Evolutionary conservation across 2,113 vertebrate species (phyloP).

Genomic region (Taxidea taxus): DNA sequence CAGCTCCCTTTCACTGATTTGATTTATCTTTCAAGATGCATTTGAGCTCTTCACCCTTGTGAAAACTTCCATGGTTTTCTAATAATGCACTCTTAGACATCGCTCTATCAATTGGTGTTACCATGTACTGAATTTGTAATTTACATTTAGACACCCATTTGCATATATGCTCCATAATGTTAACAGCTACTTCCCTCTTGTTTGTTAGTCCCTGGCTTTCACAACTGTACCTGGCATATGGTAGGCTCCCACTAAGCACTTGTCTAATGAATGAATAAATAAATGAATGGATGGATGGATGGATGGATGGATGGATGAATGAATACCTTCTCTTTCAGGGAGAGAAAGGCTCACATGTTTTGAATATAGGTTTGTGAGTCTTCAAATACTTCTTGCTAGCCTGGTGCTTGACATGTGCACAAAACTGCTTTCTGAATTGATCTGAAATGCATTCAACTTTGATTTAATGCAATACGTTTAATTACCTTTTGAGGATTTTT

Average conservation of each 20-base stretch:
- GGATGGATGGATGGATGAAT: background rate
- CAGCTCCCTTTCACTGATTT: background rate
- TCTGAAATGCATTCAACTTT: background rate
- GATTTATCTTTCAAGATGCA: background rate
- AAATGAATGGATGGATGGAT: background rate
- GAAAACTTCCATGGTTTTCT: background rate
- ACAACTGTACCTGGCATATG: background rate
- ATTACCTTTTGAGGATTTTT: constrained; percentile 10
- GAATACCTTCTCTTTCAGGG: background rate
- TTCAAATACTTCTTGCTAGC: background rate
- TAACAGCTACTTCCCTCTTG: background rate
- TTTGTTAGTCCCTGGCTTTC: background rate
- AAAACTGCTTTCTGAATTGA: constrained; percentile 11
- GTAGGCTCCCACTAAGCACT: background rate
- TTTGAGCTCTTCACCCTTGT: background rate
- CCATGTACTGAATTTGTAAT: background rate
- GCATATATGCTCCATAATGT: background rate
- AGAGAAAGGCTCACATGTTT: background rate
- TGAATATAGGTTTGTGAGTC: background rate
- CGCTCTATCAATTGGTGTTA: background rate
- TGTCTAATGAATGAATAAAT: background rate
- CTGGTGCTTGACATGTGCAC: background rate
- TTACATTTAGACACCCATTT: background rate
- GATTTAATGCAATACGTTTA: background rate
- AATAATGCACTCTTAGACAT: background rate